Percentiles rank a stretch among this genome's conserved stretches.
Evolutionary conservation across 2,888 invertebrate species (phyloP).

Genomic region (Pammene fasciana): DNA sequence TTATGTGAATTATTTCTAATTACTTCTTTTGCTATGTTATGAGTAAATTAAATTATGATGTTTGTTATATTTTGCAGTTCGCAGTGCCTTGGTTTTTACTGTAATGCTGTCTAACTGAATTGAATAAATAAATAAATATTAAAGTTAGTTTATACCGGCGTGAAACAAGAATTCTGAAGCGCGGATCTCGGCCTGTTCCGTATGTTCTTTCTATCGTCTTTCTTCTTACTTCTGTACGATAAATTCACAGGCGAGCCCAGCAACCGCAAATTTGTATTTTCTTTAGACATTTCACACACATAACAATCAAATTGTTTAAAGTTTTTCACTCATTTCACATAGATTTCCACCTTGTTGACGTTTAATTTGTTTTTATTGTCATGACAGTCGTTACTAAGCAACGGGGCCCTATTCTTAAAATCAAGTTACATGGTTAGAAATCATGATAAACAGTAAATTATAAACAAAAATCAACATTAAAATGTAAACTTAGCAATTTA

Average conservation of each 20-base stretch:
- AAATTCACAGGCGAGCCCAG: constrained; percentile 77
- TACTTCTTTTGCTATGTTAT: no score
- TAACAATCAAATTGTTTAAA: constrained; percentile 47
- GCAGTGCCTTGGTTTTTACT: no score
- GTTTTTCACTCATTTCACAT: constrained; percentile 3
- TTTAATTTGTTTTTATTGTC: constrained; percentile 53
- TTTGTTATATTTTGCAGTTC: no score
- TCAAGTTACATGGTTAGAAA: no score
- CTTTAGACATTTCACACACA: constrained; percentile 76
- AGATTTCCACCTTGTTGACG: constrained; percentile 27
- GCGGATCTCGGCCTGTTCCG: constrained; percentile 74
- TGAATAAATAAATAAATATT: no score
- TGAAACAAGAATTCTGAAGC: constrained; percentile 67
- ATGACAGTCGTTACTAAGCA: constrained; percentile 46
- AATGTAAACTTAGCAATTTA: no score
- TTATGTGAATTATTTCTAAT: no score
- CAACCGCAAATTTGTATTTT: constrained; percentile 71
- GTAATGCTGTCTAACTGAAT: no score
- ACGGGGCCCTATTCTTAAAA: constrained; percentile 47
- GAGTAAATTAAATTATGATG: no score
- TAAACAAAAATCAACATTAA: no score
- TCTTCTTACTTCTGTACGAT: constrained; percentile 72
- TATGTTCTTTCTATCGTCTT: constrained; percentile 70
- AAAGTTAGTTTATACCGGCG: constrained; percentile 58
- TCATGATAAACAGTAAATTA: no score